These are phyloP conservation scores for Eumeta japonica DNA, from an alignment of 1,140 invertebrate species.

Conservation along the genomic window DNA sequence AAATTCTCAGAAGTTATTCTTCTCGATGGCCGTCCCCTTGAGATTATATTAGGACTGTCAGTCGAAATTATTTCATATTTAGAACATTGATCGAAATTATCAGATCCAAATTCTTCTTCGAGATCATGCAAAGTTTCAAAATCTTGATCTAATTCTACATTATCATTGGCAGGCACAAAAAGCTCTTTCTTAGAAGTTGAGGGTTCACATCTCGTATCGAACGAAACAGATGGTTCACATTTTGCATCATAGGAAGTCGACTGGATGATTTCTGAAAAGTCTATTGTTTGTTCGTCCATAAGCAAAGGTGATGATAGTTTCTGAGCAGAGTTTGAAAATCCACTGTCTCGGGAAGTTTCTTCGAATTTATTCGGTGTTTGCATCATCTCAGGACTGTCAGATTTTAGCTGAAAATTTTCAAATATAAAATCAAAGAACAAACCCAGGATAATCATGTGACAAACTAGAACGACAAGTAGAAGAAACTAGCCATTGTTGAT, in stretches of 20 bases:
- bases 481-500: no score
- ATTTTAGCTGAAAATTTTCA: background rate
- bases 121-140: conserved; percentile 41
- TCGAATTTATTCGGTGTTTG: background rate
- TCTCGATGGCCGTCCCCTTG: conserved; percentile 28
- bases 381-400: background rate
- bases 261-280: no score
- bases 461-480: no score
- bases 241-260: no score
- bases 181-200: conserved; percentile 17
- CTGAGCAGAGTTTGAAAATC: no score
- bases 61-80: conserved; percentile 56
- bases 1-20: conserved; percentile 40
- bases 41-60: conserved; percentile 49
- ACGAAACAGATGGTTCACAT: no score
- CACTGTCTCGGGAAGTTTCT: no score
- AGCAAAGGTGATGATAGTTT: background rate
- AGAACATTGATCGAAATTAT: conserved; percentile 40
- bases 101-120: conserved; percentile 43
- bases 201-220: conserved; percentile 11
- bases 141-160: conserved; percentile 27
- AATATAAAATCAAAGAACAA: conserved; percentile 3
- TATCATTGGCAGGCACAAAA: conserved; percentile 33
- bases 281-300: background rate
- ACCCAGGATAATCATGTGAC: no score